phyloP scores from a whole-genome alignment of 2,797 vertebrate species.

The Synaphobranchus kaupii region DNA sequence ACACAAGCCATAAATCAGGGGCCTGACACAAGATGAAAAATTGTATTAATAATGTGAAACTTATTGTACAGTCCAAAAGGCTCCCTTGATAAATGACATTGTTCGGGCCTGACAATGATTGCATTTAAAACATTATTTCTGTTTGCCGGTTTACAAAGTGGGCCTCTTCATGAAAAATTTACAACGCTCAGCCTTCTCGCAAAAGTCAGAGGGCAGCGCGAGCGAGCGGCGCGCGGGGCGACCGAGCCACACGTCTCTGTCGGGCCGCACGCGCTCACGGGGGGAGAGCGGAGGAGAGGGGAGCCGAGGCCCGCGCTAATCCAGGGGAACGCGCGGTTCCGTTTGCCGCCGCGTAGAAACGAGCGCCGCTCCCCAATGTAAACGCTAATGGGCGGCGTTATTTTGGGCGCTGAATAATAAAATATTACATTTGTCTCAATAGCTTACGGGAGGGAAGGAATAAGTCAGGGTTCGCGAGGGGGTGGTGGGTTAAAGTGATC shows the following conservation, averaged over 20 bases:
- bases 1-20: conserved; percentile 98
- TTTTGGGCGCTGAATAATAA: background rate
- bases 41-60: conserved; percentile 99
- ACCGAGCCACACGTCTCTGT: conserved; percentile 70
- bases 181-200: conserved; percentile 81
- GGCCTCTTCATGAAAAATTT: conserved; percentile 96
- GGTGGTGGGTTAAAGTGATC: background rate
- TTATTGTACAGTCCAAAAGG: conserved; percentile 99
- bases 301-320: background rate
- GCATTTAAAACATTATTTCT: conserved; percentile 99
- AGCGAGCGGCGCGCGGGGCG: conserved; percentile 72
- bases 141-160: conserved; percentile 89
- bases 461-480: background rate
- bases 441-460: background rate
- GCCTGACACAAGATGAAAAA: conserved; percentile 99
- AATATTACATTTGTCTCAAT: background rate
- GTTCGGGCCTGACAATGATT: conserved; percentile 99
- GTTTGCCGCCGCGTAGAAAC: conserved; percentile 33
- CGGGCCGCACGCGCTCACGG: conserved; percentile 70
- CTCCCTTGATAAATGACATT: conserved; percentile 99
- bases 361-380: conserved; percentile 52
- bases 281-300: conserved; percentile 51
- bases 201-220: conserved; percentile 83
- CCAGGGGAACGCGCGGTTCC: conserved; percentile 50
- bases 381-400: background rate